These are phyloP conservation scores for Drosophila tanythrix DNA, from an alignment of 2,888 invertebrate species.

Conservation along the genomic window DNA sequence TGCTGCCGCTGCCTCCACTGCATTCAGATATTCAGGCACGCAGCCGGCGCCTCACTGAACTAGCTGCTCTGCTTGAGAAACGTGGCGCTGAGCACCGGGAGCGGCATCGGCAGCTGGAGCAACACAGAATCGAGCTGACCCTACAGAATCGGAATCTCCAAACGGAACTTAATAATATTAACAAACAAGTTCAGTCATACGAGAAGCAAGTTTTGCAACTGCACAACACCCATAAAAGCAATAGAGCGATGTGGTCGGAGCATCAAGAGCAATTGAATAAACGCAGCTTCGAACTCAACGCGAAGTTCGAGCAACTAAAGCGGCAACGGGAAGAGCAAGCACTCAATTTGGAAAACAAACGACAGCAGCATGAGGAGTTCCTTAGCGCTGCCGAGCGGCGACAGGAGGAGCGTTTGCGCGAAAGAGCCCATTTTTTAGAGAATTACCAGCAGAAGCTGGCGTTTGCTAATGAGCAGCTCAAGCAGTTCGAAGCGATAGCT, in stretches of 20 bases:
- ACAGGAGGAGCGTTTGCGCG: conserved; percentile 35
- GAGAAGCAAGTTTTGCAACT: conserved; percentile 40
- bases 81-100: conserved; percentile 29
- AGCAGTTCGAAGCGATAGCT: conserved; percentile 8
- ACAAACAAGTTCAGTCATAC: conserved; percentile 23
- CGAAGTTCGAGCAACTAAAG: conserved; percentile 27
- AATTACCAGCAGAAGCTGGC: conserved; percentile 18
- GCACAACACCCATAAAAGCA: conserved; percentile 23
- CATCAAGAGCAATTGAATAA: conserved; percentile 40
- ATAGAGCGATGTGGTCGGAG: conserved; percentile 20
- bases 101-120: conserved; percentile 34
- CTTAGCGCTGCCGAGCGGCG: conserved; percentile 56
- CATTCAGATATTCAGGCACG: conserved; percentile 34
- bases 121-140: conserved; percentile 26
- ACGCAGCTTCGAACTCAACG: conserved; percentile 16
- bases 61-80: conserved; percentile 32
- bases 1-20: conserved; percentile 51
- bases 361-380: conserved; percentile 45
- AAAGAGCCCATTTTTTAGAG: conserved; percentile 9
- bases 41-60: conserved; percentile 20
- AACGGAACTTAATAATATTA: conserved; percentile 14
- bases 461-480: conserved; percentile 29
- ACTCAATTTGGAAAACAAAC: conserved; percentile 14
- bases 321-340: conserved; percentile 11
- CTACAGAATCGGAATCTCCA: conserved; percentile 20